Evolutionary conservation across 2,888 invertebrate species (phyloP).

Genomic region (Acanthococcus lagerstroemiae): DNA sequence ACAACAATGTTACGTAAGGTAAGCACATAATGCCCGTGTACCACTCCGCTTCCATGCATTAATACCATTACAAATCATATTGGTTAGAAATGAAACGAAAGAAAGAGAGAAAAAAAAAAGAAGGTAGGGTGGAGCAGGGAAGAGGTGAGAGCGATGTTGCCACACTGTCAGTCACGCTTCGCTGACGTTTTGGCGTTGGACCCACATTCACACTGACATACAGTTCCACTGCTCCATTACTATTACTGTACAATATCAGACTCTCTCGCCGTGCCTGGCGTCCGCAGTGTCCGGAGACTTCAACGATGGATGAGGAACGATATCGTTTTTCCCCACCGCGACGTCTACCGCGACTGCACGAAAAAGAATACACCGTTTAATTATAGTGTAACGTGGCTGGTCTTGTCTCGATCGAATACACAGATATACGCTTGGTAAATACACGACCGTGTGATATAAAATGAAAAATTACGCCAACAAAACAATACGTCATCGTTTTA

Average conservation of each 20-base stretch:
- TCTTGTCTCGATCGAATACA: no score
- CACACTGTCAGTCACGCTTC: slow-evolving; percentile 31
- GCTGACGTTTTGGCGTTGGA: slow-evolving; percentile 28
- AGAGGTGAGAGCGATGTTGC: slow-evolving; percentile 29
- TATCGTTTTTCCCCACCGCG: no score
- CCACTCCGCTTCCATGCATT: slow-evolving; percentile 29
- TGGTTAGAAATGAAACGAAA: slow-evolving; percentile 22
- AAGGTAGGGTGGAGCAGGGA: slow-evolving; percentile 10
- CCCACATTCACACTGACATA: slow-evolving; percentile 29
- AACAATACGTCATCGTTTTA: no score
- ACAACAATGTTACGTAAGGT: slow-evolving; percentile 29
- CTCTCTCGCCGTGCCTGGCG: neutral
- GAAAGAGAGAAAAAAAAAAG: slow-evolving; percentile 9
- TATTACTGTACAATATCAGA: neutral
- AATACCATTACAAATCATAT: slow-evolving; percentile 31
- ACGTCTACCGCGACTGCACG: no score
- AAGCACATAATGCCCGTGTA: slow-evolving; percentile 22
- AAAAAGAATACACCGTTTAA: no score
- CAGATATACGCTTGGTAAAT: no score
- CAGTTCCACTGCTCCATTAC: slow-evolving; percentile 22
- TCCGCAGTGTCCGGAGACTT: slow-evolving; percentile 15
- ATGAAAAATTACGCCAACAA: no score
- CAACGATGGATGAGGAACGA: slow-evolving; percentile 26
- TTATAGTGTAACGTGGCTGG: no score
- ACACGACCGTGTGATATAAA: no score